Evolutionary conservation across 2,888 invertebrate genomes (phyloP).

Genomic region (Lacanobia wlatinum): DNA sequence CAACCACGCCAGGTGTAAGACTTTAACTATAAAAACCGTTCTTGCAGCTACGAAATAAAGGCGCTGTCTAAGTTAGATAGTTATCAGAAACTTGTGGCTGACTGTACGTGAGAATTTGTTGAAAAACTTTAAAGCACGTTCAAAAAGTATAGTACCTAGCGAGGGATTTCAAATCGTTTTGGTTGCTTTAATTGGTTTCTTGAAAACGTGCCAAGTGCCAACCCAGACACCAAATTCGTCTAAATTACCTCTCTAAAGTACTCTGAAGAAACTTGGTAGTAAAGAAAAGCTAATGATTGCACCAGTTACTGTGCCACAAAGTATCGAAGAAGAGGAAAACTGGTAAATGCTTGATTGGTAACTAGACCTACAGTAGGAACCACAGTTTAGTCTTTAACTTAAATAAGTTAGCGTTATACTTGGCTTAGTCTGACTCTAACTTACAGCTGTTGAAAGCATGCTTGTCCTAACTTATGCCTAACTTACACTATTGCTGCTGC

Average conservation of each 20-base stretch:
- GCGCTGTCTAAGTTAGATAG: background rate
- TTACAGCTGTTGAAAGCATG: no score
- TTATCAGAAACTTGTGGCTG: background rate
- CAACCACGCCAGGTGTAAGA: background rate
- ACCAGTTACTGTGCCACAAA: background rate
- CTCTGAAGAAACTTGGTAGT: background rate
- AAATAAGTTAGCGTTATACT: background rate
- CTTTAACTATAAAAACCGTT: background rate
- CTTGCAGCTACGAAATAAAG: background rate
- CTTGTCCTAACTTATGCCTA: no score
- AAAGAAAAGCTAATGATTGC: background rate
- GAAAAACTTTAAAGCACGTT: background rate
- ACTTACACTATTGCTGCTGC: no score
- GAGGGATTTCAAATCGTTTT: background rate
- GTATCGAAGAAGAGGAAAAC: background rate
- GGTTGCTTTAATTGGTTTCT: conserved; percentile 20
- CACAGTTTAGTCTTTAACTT: background rate
- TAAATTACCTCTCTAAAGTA: background rate
- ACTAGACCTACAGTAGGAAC: background rate
- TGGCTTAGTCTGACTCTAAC: no score
- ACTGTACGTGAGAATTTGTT: background rate
- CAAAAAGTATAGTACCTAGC: background rate
- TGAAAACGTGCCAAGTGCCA: conserved; percentile 32
- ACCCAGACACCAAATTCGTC: background rate
- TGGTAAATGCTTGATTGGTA: background rate